These are phyloP conservation scores for Eilema depressum DNA, from an alignment of 2,888 invertebrate species.

Conservation along the genomic window DNA sequence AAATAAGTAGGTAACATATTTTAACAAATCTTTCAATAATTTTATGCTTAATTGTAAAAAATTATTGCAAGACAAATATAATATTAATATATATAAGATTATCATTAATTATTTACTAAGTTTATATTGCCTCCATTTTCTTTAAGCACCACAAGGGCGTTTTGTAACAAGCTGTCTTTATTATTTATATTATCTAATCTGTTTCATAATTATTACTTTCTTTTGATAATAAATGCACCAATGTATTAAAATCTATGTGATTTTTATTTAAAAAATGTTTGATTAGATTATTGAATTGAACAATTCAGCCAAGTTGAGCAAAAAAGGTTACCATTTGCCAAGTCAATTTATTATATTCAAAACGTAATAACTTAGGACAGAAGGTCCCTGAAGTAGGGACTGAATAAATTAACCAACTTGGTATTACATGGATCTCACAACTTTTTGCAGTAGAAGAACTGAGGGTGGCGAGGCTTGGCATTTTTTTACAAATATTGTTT, in stretches of 20 bases:
- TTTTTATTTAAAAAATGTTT: neutral
- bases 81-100: neutral
- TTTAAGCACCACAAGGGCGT: constrained; percentile 9
- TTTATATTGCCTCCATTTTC: constrained; percentile 3
- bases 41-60: neutral
- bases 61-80: too few species aligned
- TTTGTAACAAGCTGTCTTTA: constrained; percentile 19
- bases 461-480: too few species aligned
- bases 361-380: too few species aligned
- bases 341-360: too few species aligned
- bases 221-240: constrained; percentile 27
- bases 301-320: too few species aligned
- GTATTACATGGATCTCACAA: too few species aligned
- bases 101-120: neutral
- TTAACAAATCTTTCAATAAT: neutral
- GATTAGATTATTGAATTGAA: neutral
- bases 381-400: too few species aligned
- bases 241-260: neutral
- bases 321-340: too few species aligned
- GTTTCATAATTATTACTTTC: constrained; percentile 18
- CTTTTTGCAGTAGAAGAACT: too few species aligned
- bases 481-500: too few species aligned
- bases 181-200: constrained; percentile 29
- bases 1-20: neutral
- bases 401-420: too few species aligned